Evolutionary conservation across 2,888 invertebrate genomes (phyloP), one percentile per base, ranked within the genome.

Genomic region (Eristalinus sepulchralis): DNA sequence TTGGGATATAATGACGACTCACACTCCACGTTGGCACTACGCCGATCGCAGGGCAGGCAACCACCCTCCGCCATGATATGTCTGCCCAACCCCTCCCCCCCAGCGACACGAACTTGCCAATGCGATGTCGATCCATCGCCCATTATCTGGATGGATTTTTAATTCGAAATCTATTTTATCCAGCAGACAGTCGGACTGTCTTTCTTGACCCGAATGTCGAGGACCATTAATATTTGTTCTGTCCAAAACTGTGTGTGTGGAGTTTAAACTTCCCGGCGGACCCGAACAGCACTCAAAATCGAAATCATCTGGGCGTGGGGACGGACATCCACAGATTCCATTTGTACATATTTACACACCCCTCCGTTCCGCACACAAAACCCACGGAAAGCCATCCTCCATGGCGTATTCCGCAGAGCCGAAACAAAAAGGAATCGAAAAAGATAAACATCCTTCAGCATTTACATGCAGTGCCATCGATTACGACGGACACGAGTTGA

Each of bases 381-480:
- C 27, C 27, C 27, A 27, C 1, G 4, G 34, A 34, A 34, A 34
- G 34, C 17, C 47, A 8, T 0, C 47, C 47, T 8, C 17, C 17
- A 47, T 47, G 17, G 47, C 47, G 63, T 39, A 72, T 22, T 71
- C 36, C 47, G 31, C 72, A 59, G 13, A 34, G 27, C 27, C 13
- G 20, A 39, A 55, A 71, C 59, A 22, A 57, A 66, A 72, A 34
- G 31, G 27, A 78, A n/a, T 9, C 27, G 60, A 47, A 59, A 72
- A 72, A 72, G 47, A 71, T 9, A 20, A 70, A 66, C 70, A 79
- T 84, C 76, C 76, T 77, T 68, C 68, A 64, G 55, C 68, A 85
- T 73, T 81, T 81, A 85, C 85, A 85, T 85, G 81, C 81, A 73
- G 77, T 81, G 77, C 77, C 77, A 85, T 81, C 77, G 85, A 81